Conservation (phyloP, 2,113 vertebrate genomes). For the Jacana jacana region DNA sequence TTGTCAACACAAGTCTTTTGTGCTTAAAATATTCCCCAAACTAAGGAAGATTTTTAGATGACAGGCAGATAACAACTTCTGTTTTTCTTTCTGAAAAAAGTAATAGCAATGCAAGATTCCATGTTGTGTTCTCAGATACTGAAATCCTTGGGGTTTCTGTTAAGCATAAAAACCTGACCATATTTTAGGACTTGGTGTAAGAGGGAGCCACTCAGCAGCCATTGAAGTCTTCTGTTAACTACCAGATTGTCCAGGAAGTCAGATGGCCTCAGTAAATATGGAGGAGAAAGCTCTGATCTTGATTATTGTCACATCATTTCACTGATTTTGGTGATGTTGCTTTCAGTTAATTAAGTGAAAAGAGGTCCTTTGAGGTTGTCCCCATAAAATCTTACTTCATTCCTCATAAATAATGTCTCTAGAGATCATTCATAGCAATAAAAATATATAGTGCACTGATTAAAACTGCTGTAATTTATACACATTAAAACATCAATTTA, state of each 20-base stretch:
- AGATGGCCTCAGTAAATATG: neutral
- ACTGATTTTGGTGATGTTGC: neutral
- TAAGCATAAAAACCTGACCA: neutral
- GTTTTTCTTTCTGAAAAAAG: neutral
- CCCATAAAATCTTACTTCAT: slow-evolving; percentile 2
- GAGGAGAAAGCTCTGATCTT: neutral
- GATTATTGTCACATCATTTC: neutral
- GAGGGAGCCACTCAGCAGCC: neutral
- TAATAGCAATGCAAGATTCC: accelerated
- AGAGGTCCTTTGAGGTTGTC: neutral
- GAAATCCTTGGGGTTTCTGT: neutral
- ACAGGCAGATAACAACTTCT: neutral
- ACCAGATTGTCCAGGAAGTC: neutral
- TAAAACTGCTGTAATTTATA: neutral
- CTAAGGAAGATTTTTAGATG: neutral
- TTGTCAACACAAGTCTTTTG: neutral
- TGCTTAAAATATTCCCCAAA: neutral
- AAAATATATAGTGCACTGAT: neutral
- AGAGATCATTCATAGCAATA: neutral
- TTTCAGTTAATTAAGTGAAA: neutral
- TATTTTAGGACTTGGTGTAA: neutral
- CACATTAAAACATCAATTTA: neutral
- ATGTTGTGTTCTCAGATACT: neutral
- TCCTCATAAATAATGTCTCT: slow-evolving; percentile 1
- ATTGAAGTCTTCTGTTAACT: neutral